phyloP scores from a whole-genome alignment of 1,140 invertebrate species.

The Phortica variegata region DNA sequence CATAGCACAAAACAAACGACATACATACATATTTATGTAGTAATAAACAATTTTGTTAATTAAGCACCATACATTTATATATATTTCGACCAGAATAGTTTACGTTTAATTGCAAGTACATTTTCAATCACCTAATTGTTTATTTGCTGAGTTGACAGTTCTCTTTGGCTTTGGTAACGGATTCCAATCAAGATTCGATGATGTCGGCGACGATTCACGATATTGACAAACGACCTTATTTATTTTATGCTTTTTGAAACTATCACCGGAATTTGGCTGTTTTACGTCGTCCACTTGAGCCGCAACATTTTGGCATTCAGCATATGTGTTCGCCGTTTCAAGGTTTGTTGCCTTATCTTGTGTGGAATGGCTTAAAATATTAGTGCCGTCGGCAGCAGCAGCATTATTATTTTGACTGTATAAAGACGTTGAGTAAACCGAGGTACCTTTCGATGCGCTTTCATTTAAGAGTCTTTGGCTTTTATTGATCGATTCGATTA shows the following conservation, averaged over 20 bases:
- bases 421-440: slow-evolving; percentile 22
- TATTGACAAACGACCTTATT: slow-evolving; percentile 36
- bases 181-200: slow-evolving; percentile 56
- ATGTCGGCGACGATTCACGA: slow-evolving; percentile 46
- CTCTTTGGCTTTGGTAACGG: slow-evolving; percentile 52
- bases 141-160: no score
- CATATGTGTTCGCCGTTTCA: slow-evolving; percentile 3
- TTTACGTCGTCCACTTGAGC: not conserved
- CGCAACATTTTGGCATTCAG: slow-evolving; percentile 12
- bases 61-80: no score
- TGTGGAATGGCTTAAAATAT: slow-evolving; percentile 6
- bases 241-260: slow-evolving; percentile 40
- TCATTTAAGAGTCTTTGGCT: slow-evolving; percentile 49
- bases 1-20: no score
- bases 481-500: slow-evolving; percentile 54
- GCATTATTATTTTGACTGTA: slow-evolving; percentile 17
- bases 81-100: no score
- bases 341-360: slow-evolving; percentile 7
- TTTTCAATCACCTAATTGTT: no score
- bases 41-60: no score
- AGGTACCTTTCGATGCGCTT: slow-evolving; percentile 38
- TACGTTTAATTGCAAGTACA: no score
- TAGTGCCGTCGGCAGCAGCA: slow-evolving; percentile 15
- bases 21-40: no score
- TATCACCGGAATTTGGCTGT: slow-evolving; percentile 6